Conservation (phyloP, 2,113 vertebrate genomes). For the Halichoerus grypus region DNA sequence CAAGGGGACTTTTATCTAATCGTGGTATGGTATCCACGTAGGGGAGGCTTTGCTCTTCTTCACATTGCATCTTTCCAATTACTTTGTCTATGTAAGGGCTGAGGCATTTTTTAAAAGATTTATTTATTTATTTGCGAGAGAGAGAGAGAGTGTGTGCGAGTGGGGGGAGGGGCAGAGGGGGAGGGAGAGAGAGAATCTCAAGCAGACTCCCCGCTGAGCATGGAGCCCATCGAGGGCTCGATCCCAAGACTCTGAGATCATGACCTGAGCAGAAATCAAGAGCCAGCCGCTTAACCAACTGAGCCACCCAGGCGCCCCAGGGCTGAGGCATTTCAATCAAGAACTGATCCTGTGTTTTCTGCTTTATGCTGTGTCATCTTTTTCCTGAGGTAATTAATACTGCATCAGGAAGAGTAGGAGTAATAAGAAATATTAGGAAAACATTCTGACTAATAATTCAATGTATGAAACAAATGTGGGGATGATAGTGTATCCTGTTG, state of each 20-base stretch:
- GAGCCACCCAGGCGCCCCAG: too few species aligned
- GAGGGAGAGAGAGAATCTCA: too few species aligned
- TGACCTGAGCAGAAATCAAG: too few species aligned
- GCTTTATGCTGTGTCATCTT: not conserved
- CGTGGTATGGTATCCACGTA: not conserved
- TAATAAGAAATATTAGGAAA: not conserved
- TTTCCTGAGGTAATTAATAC: not conserved
- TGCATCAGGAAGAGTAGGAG: not conserved
- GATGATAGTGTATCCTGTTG: not conserved
- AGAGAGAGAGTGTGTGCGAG: too few species aligned
- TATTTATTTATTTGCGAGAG: too few species aligned
- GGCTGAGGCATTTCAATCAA: not conserved
- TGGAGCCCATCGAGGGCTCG: too few species aligned
- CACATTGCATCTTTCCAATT: not conserved
- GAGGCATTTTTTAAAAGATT: not conserved
- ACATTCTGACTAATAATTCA: not conserved
- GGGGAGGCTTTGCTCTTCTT: not conserved
- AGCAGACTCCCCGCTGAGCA: too few species aligned
- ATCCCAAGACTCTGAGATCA: too few species aligned
- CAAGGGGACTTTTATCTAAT: not conserved
- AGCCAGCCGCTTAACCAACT: too few species aligned
- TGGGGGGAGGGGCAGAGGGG: too few species aligned
- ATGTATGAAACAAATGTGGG: not conserved
- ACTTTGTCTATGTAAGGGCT: not conserved
- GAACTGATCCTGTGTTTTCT: not conserved